phyloP scores from a whole-genome alignment of 2,113 vertebrate species.

The Paralichthys olivaceus region DNA sequence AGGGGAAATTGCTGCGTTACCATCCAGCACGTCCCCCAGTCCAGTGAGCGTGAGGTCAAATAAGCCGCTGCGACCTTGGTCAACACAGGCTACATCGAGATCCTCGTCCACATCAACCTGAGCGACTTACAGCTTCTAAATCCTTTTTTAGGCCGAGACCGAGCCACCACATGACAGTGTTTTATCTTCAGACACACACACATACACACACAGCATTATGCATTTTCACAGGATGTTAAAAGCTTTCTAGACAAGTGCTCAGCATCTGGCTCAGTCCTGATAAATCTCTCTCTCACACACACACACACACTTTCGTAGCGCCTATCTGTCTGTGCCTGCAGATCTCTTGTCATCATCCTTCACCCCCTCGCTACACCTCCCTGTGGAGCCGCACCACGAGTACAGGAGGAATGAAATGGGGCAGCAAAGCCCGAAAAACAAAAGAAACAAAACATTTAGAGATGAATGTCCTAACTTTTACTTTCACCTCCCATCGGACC shows the following conservation, averaged over 20 bases:
- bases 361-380: constrained; percentile 47
- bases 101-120: constrained; percentile 61
- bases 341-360: constrained; percentile 56
- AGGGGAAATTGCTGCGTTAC: too few species aligned
- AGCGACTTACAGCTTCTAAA: constrained; percentile 69
- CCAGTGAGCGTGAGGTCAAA: neutral
- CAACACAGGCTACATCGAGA: constrained; percentile 39
- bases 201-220: constrained; percentile 63
- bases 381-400: constrained; percentile 13
- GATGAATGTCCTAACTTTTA: constrained; percentile 56
- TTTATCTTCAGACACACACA: constrained; percentile 69
- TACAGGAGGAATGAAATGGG: constrained; percentile 14
- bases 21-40: too few species aligned
- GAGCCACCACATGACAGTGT: constrained; percentile 56
- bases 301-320: constrained; percentile 29
- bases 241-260: constrained; percentile 69
- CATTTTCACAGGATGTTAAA: constrained; percentile 68
- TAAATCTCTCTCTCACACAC: constrained; percentile 59
- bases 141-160: constrained; percentile 66
- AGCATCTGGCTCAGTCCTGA: constrained; percentile 70
- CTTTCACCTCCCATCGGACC: constrained; percentile 49
- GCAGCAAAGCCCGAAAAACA: neutral
- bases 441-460: constrained; percentile 32
- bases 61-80: constrained; percentile 38
- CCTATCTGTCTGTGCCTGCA: constrained; percentile 56